A percentile compares a stretch with the other conserved stretches of the same genome.
phyloP scores from a whole-genome alignment of 2,888 invertebrate species.

The Phlogophora meticulosa region DNA sequence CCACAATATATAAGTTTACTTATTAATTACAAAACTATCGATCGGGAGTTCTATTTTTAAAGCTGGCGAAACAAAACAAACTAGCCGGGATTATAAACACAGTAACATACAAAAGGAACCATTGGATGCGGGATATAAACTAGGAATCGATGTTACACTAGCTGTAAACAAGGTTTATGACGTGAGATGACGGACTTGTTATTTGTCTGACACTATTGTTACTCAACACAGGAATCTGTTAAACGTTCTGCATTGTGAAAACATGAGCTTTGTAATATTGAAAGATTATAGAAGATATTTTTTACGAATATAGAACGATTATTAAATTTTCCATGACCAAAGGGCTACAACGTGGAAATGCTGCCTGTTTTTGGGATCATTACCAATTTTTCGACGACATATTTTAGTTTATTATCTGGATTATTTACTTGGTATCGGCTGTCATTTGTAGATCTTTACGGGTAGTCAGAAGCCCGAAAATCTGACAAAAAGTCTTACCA shows the following conservation, averaged over 20 bases:
- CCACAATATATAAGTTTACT: conserved; percentile 20
- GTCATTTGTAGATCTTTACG: no score
- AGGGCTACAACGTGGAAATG: no score
- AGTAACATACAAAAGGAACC: conserved; percentile 35
- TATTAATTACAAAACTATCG: conserved; percentile 50
- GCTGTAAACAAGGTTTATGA: conserved; percentile 80
- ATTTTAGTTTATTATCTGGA: no score
- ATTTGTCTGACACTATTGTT: conserved; percentile 68
- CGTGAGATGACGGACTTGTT: conserved; percentile 76
- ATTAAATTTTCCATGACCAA: no score
- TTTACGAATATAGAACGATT: not conserved
- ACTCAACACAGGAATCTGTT: conserved; percentile 68
- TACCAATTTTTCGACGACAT: no score
- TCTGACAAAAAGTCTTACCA: no score
- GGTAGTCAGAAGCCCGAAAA: no score
- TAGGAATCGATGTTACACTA: conserved; percentile 63
- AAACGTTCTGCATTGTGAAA: conserved; percentile 61
- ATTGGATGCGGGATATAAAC: conserved; percentile 43
- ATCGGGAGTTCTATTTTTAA: conserved; percentile 8
- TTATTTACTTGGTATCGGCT: no score
- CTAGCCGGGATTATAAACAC: conserved; percentile 41
- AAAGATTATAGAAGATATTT: conserved; percentile 14
- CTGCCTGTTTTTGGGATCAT: no score
- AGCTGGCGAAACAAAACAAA: conserved; percentile 31
- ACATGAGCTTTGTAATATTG: conserved; percentile 27